Conservation (phyloP, 2,113 vertebrate genomes). For the Dendropsophus ebraccatus region DNA sequence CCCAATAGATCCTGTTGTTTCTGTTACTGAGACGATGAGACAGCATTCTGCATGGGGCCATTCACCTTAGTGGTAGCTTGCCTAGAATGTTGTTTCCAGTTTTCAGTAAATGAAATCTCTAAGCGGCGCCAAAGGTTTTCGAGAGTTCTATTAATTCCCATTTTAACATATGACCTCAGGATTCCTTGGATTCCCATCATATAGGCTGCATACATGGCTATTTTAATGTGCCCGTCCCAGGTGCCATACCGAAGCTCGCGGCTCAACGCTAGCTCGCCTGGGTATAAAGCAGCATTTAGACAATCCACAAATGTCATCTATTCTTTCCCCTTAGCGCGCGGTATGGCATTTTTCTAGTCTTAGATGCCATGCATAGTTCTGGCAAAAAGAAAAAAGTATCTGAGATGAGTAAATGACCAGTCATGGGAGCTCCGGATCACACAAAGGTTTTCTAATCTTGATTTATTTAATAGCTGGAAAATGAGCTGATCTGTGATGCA, state of each 20-base stretch:
- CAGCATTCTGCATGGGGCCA: too few species aligned
- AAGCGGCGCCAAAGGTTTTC: background rate
- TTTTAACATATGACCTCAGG: background rate
- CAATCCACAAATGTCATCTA: background rate
- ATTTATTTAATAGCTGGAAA: conserved; percentile 7
- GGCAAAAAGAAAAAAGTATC: background rate
- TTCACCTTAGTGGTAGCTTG: too few species aligned
- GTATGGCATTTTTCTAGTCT: background rate
- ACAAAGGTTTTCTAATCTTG: background rate
- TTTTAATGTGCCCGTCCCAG: too few species aligned
- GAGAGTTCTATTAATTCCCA: background rate
- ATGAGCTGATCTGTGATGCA: conserved; percentile 24
- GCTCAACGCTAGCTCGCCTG: background rate
- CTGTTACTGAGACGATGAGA: too few species aligned
- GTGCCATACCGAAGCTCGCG: background rate
- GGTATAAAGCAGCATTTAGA: background rate
- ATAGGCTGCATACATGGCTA: background rate
- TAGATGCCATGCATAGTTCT: background rate
- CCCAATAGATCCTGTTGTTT: too few species aligned
- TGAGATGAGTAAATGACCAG: background rate
- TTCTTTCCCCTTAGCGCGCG: too few species aligned
- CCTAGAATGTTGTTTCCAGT: too few species aligned
- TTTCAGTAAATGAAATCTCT: too few species aligned
- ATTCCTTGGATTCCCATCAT: background rate
- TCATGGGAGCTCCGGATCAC: background rate